A percentile compares a stretch with the other conserved stretches of the same genome.
Conservation (phyloP, 1,140 invertebrate species). For the Drosophila azteca region DNA sequence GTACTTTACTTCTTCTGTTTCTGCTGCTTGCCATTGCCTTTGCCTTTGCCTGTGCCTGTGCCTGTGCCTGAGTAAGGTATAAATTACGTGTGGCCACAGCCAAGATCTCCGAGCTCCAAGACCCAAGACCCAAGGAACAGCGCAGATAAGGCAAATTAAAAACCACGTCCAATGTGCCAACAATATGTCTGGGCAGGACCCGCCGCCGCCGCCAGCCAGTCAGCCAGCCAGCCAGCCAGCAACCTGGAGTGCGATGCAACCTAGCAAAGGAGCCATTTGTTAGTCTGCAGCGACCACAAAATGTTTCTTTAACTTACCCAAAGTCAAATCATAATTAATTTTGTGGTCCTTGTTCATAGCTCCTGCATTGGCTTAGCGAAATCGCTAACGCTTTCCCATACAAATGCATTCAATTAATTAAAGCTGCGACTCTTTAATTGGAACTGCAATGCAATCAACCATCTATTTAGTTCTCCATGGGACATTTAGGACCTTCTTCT, state of each 20-base stretch:
- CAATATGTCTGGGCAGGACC: constrained; percentile 42
- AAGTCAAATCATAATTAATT: constrained; percentile 67
- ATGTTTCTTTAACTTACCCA: constrained; percentile 48
- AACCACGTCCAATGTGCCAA: constrained; percentile 59
- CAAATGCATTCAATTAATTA: constrained; percentile 57
- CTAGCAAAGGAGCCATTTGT: constrained; percentile 42
- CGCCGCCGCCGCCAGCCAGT: too few species aligned
- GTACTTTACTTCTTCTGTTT: constrained; percentile 42
- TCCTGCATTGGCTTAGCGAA: constrained; percentile 2
- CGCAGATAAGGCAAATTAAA: constrained; percentile 62
- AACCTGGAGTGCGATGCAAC: background rate
- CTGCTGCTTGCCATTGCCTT: background rate
- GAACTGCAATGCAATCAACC: constrained; percentile 3
- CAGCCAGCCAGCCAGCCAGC: background rate
- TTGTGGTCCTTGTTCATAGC: constrained; percentile 26
- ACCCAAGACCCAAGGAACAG: constrained; percentile 4
- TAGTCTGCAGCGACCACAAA: constrained; percentile 52
- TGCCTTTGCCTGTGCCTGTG: constrained; percentile 7
- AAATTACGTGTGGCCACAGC: constrained; percentile 48
- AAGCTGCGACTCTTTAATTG: constrained; percentile 32
- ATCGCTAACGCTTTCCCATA: constrained; percentile 38
- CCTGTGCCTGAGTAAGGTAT: constrained; percentile 34
- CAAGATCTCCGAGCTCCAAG: background rate
- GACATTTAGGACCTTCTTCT: too few species aligned
- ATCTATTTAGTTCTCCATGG: background rate